Base-by-base conservation (phyloP, 2,797 vertebrate species). In the Chelon auratus region DNA sequence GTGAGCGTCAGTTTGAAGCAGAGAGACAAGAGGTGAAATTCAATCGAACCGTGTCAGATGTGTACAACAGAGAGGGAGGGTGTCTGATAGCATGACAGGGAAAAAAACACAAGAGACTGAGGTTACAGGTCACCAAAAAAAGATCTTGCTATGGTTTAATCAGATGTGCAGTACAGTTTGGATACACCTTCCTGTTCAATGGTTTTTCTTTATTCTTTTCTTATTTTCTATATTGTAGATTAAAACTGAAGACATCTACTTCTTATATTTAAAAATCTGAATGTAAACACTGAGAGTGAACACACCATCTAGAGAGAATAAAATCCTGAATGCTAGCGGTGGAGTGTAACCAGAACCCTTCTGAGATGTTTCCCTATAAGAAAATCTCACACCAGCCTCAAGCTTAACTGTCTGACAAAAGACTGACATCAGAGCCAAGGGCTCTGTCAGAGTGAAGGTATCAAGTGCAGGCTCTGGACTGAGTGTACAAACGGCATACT, bases 21-120 rank as follows among this genome's bases (percentile, higher is more conserved):
- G 56, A 72, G 69, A 75, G 84, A 86, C 84, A 81, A 79, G 79
- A 83, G 82, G 81, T 87, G 85, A 87, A 87, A 89, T 83, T 81
- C 67, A 88, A 88, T 88, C 66, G 30, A 82, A 87, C 37, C 77
- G 77, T 86, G 85, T 84, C 86, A 82, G 68, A 85, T 66, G 72
- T 76, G 78, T 72, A 68, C 53, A 33, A 68, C 67, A 61, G 61
- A 69, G 53, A 51, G 51, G 60, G 63, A 73, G 42, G 58, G 54
- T 48, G 68, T 77, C 55, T 81, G 69, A 80, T 75, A 40, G 68
- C 20, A 64, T 66, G 56, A 73, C 59, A 72, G 62, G 13, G 8
- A 22, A n/a, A 61, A 62, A 20, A 50, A 26, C 37, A 43, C 30
- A 56, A 56, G 18, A 68, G 48, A 47, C 40, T 1, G n/a, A 75